Conservation (phyloP, 2,888 invertebrate genomes). For the Galerucella nymphaeae region DNA sequence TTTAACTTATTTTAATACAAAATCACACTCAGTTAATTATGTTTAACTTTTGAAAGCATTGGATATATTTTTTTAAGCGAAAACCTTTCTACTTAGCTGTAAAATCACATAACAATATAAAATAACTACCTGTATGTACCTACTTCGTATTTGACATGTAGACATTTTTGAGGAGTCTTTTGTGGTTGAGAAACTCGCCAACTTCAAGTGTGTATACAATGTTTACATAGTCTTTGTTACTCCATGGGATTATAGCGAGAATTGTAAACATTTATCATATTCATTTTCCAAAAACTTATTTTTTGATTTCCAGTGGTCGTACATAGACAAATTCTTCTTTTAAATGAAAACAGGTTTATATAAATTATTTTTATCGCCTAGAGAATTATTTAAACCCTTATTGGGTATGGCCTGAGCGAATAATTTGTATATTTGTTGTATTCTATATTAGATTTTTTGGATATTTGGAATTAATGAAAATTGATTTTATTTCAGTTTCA, state of each 20-base stretch:
- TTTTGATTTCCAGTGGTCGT: background rate
- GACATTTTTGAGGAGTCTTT: background rate
- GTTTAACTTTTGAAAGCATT: background rate
- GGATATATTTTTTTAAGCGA: background rate
- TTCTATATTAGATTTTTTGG: background rate
- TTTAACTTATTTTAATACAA: background rate
- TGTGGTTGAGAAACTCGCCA: background rate
- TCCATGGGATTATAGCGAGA: background rate
- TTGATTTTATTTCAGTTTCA: constrained; percentile 3
- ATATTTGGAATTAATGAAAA: background rate
- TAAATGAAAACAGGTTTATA: too few relatives aligned
- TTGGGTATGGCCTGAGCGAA: background rate
- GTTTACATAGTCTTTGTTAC: background rate
- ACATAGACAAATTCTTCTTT: too few relatives aligned
- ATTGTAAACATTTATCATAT: background rate
- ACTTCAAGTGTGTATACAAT: background rate
- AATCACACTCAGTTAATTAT: background rate
- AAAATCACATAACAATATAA: constrained; percentile 4
- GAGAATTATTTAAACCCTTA: too few relatives aligned
- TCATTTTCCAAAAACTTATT: background rate
- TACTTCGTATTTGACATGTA: background rate
- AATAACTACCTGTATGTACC: background rate
- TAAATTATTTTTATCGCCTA: too few relatives aligned
- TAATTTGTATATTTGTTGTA: background rate
- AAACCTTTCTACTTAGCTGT: background rate